These are phyloP conservation scores for Pavo muticus DNA, from an alignment of 2,113 vertebrate species.

Conservation along the genomic window DNA sequence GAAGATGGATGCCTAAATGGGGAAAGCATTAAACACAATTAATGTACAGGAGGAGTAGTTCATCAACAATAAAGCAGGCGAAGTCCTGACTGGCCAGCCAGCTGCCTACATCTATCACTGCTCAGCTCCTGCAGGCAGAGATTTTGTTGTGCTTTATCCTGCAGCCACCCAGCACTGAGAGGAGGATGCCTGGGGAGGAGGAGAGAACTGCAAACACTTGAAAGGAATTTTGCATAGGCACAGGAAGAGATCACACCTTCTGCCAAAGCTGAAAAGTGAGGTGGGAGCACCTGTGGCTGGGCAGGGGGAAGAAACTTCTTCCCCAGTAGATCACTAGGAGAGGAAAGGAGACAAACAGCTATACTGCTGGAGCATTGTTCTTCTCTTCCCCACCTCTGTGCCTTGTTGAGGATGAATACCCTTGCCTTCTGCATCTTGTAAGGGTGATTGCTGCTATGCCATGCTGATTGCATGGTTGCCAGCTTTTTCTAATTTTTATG, in stretches of 20 bases:
- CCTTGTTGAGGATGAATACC: background rate
- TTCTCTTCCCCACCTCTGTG: background rate
- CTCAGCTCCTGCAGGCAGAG: slow-evolving; percentile 34
- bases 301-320: background rate
- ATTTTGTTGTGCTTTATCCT: slow-evolving; percentile 14
- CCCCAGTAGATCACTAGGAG: background rate
- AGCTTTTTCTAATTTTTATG: slow-evolving; percentile 47
- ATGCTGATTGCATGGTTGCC: slow-evolving; percentile 36
- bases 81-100: slow-evolving; percentile 17
- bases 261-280: background rate
- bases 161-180: background rate
- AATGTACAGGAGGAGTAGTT: slow-evolving; percentile 4
- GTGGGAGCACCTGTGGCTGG: background rate
- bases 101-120: slow-evolving; percentile 48
- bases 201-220: background rate
- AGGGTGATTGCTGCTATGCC: slow-evolving; percentile 5
- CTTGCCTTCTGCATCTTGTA: background rate
- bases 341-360: background rate
- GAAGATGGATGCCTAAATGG: background rate
- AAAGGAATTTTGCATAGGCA: background rate
- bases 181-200: background rate
- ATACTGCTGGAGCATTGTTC: background rate
- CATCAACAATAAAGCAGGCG: slow-evolving; percentile 55
- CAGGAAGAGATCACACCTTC: background rate
- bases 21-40: slow-evolving; percentile 30